Conservation (phyloP, 2,888 invertebrate species). For the Cartodere bifasciata region DNA sequence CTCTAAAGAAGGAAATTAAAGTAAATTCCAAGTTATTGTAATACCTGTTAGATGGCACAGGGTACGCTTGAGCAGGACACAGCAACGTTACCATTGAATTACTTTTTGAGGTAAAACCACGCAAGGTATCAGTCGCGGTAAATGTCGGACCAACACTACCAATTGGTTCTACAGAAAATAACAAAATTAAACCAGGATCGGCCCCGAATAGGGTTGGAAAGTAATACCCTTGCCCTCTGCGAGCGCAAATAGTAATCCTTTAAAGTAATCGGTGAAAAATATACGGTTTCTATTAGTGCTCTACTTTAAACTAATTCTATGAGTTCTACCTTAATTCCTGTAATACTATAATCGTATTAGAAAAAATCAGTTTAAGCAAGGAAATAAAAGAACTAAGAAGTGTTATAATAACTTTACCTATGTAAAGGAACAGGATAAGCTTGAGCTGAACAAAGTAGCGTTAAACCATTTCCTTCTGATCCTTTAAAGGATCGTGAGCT, state of each 20-base stretch:
- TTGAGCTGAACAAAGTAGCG: constrained; percentile 43
- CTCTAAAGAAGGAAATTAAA: constrained; percentile 24
- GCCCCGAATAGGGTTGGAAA: too few relatives aligned
- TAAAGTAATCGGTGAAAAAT: constrained; percentile 5
- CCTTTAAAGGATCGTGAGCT: constrained; percentile 48
- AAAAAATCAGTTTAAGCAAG: too few relatives aligned
- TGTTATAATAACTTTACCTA: constrained; percentile 47
- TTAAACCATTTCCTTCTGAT: constrained; percentile 27
- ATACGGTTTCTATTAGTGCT: background rate
- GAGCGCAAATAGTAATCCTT: too few relatives aligned
- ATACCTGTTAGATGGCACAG: constrained; percentile 42
- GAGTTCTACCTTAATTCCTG: too few relatives aligned
- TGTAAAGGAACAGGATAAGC: constrained; percentile 48
- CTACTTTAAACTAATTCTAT: background rate
- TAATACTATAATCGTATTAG: too few relatives aligned
- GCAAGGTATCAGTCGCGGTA: constrained; percentile 27
- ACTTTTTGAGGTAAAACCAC: constrained; percentile 23
- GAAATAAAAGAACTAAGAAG: too few relatives aligned
- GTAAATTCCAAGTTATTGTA: constrained; percentile 12
- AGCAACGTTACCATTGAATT: constrained; percentile 38
- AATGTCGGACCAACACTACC: constrained; percentile 39
- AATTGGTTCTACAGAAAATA: constrained; percentile 37
- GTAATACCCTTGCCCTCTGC: too few relatives aligned
- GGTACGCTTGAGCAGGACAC: constrained; percentile 55
- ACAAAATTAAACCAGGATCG: too few relatives aligned